Evolutionary conservation across 2,113 vertebrate genomes (phyloP), one percentile per base, ranked within the genome.

Genomic region (Syngnathoides biaculeatus): DNA sequence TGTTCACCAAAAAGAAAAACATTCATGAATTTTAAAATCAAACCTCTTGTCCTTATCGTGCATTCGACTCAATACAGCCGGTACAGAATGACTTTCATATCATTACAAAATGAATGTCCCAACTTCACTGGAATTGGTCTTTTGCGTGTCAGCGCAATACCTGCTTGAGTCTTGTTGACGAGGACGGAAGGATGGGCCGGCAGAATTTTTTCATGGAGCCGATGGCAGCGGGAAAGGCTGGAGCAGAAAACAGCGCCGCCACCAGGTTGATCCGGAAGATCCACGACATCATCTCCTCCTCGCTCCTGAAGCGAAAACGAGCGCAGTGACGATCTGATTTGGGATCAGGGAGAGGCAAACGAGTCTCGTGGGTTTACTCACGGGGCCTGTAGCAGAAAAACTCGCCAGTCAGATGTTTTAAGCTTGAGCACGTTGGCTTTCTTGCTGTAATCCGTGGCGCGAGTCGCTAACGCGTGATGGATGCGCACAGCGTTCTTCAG

Each of bases 171-270:
- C 96, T 93, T 13, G 95, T 98, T 61, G 89, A 90, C 50, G 92
- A 95, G 0, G 92, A 92, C 10, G 94, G 96, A 73, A 98, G 86
- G 52, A 98, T 92, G 0, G 96, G 96, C 57, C 95, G 93, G 68
- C 94, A 96, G 89, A 98, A 98, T 83, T 98, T 98, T 90, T 97
- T 96, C 95, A 97, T 97, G 75, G 96, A 98, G 75, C 95, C 96
- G 27, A 98, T 97, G 4, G 96, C 95, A 17, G 96, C 96, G 8
- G 96, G 96, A 80, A 98, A 98, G 61, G 96, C 95, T 0, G 96
- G 96, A 45, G 96, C 96, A 0, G 96, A 98, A 87, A 98, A 98
- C 74, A 97, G 93, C 56, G 96, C 95, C 1, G 95, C 95, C 64
- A 98, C 96, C 2, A 98, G 89, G 86, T 98, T 98, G 88, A 98